Percentiles rank a stretch among this genome's conserved stretches.
Evolutionary conservation across 2,113 vertebrate species (phyloP).

Genomic region (Euleptes europaea): DNA sequence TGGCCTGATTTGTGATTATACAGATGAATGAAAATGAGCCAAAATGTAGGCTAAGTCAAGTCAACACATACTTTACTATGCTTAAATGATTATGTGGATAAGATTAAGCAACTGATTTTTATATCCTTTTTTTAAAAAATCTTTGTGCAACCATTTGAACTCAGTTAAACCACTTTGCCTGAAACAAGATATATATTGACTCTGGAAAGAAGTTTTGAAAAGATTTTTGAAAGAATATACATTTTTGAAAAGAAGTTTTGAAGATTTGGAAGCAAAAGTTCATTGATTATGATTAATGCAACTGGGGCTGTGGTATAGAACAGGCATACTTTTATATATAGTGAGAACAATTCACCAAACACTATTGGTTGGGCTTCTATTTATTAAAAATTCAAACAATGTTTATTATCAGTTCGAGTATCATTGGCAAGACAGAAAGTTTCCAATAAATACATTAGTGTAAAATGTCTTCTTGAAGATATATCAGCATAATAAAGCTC

Average conservation of each 20-base stretch:
- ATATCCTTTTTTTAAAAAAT: background rate
- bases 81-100: background rate
- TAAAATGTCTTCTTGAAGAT: conserved; percentile 22
- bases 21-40: background rate
- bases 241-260: no score
- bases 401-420: background rate
- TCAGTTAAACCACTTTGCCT: background rate
- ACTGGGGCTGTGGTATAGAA: background rate
- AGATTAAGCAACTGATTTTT: background rate
- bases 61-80: background rate
- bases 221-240: background rate
- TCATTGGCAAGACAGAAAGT: background rate
- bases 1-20: background rate
- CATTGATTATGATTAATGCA: accelerated
- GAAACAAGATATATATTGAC: background rate
- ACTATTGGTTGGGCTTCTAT: background rate
- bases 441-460: background rate
- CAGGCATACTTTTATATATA: background rate
- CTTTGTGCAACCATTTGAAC: background rate
- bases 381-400: background rate
- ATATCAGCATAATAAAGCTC: background rate
- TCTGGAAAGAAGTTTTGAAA: no score
- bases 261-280: background rate
- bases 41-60: background rate
- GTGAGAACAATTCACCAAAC: background rate